Evolutionary conservation across 2,888 invertebrate genomes (phyloP), one percentile per base, ranked within the genome.

Genomic region (Nomada goodeniana): DNA sequence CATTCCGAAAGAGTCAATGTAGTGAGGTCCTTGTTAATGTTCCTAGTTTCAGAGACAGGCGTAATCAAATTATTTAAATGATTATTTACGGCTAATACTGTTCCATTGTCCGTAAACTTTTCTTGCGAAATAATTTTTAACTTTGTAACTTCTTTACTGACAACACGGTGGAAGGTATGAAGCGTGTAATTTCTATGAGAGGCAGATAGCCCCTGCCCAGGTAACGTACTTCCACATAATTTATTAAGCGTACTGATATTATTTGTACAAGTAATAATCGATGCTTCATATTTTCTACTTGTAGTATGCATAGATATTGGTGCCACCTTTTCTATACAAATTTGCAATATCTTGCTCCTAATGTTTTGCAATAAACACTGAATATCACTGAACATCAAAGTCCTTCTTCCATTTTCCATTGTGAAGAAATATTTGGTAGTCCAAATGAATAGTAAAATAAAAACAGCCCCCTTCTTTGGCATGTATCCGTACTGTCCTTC

Each of bases 1-100:
- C 92, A 93, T 52, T 91, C 87, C 20, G 91, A 91, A 65, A 76
- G 65, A 5, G 63, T 44, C 7, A 60, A 23, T 4, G 53, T 36
- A 13, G 23, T 42, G 10, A 18, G 50, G 4, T 78, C 57, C 44
- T 57, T 44, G 10, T 52, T 50, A 70, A 44, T 7, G 47, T 60
- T 69, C 2, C 20, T n/a, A 23, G 52, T 67, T 65, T 26, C 53
- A 3, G 20, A 18, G 57, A 2, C 23, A 68, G 59, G 69, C n/a
- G 71, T 68, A 57, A 73, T 26, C 10, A 64, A 42, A 20, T 60
- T 18, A 15, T 2, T 18, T 23, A 52, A 1, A 36, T 7, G 29
- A 47, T 65, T 4, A 29, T 47, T 61, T 10, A 0, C 2, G 2
- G 4, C n/a, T 11, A 44, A 11, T 13, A 10, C 4, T 55, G n/a